Conservation (phyloP, 1,140 invertebrate genomes). For the Patella vulgata region DNA sequence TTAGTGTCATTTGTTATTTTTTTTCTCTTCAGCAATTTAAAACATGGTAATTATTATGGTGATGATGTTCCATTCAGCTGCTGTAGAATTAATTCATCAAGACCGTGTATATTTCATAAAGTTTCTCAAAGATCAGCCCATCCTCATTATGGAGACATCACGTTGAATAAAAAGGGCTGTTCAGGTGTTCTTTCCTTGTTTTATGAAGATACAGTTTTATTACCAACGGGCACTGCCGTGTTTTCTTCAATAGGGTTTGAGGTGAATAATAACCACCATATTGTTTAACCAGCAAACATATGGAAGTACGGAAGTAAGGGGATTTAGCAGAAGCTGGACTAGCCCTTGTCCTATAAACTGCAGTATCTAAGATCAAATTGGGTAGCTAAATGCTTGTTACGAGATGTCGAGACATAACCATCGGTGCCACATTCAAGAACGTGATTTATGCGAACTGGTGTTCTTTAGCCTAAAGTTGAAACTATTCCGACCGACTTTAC, state of each 20-base stretch:
- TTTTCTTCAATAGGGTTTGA: conserved; percentile 19
- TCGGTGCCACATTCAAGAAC: no score
- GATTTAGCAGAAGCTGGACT: no score
- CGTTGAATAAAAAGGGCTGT: conserved; percentile 48
- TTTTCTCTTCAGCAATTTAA: background rate
- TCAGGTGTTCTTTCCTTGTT: conserved; percentile 37
- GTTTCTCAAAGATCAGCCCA: conserved; percentile 47
- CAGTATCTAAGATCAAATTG: no score
- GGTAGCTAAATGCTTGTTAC: no score
- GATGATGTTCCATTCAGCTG: conserved; percentile 62
- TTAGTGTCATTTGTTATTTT: background rate
- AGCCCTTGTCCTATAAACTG: no score
- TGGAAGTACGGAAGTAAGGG: no score
- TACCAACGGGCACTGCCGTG: conserved; percentile 19
- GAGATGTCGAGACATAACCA: no score
- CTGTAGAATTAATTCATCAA: conserved; percentile 36
- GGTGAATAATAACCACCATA: no score
- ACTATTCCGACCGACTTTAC: no score
- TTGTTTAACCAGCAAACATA: no score
- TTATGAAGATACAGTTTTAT: conserved; percentile 36
- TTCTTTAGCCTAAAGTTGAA: no score
- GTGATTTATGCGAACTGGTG: no score
- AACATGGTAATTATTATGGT: conserved; percentile 26
- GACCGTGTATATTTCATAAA: conserved; percentile 57
- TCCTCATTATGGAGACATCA: conserved; percentile 50